Evolutionary conservation across 2,888 invertebrate species (phyloP).

Genomic region (Archips crataeganus): DNA sequence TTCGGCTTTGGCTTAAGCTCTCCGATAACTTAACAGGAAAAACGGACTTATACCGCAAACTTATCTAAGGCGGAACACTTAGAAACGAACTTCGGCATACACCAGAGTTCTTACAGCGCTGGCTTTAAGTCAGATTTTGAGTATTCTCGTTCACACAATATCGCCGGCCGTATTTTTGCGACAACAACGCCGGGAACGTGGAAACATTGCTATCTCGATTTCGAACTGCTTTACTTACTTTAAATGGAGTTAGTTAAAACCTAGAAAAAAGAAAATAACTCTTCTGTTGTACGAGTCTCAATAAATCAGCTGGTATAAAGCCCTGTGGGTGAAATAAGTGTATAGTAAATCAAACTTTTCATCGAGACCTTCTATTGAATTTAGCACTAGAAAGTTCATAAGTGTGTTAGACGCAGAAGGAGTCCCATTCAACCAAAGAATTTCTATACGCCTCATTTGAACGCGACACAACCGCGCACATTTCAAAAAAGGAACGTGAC

Average conservation of each 20-base stretch:
- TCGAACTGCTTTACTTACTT: background rate
- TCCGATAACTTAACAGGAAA: slow-evolving; percentile 22
- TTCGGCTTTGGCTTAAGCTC: slow-evolving; percentile 25
- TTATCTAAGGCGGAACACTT: slow-evolving; percentile 24
- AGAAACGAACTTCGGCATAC: background rate
- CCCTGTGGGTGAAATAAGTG: background rate
- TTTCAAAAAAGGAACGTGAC: slow-evolving; percentile 84
- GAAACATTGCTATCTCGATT: background rate
- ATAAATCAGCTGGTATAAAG: background rate
- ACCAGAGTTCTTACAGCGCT: background rate
- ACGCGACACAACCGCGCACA: slow-evolving; percentile 66
- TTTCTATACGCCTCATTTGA: slow-evolving; percentile 52
- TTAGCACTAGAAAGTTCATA: slow-evolving; percentile 27
- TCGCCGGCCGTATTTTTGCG: background rate
- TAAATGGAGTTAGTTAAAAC: background rate
- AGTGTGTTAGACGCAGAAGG: slow-evolving; percentile 18
- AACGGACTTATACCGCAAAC: slow-evolving; percentile 13
- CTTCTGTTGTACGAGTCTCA: background rate
- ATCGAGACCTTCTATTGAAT: slow-evolving; percentile 5
- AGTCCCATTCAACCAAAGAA: slow-evolving; percentile 37
- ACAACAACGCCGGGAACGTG: background rate
- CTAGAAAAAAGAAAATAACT: background rate
- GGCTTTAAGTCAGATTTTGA: background rate
- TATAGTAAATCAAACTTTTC: background rate
- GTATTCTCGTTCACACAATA: background rate